Percentiles rank a stretch among this genome's conserved stretches.
Evolutionary conservation across 1,140 invertebrate species (phyloP).

Genomic region (Harlomillsia oculata): DNA sequence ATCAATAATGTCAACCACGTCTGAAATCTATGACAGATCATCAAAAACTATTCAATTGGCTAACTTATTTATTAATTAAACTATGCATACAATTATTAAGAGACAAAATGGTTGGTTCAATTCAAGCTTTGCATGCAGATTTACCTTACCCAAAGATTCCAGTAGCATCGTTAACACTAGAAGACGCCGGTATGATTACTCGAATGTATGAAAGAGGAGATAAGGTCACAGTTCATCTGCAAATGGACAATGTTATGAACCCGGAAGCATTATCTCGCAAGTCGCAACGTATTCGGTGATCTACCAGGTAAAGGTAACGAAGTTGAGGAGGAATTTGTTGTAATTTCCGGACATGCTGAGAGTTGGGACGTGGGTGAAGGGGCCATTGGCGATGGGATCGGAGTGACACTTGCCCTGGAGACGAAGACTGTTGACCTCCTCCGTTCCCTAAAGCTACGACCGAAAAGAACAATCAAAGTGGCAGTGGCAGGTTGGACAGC

Average conservation of each 20-base stretch:
- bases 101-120: no score
- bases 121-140: no score
- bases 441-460: slow-evolving; percentile 40
- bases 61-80: no score
- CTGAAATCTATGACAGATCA: no score
- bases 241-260: slow-evolving; percentile 1
- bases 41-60: no score
- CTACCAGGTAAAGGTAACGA: slow-evolving; percentile 34
- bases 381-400: slow-evolving; percentile 38
- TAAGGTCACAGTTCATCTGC: not conserved
- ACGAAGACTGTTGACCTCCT: slow-evolving; percentile 43
- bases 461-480: slow-evolving; percentile 44
- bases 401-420: slow-evolving; percentile 46
- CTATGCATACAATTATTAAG: no score
- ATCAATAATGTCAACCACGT: no score
- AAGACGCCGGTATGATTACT: slow-evolving; percentile 48
- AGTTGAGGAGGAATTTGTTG: slow-evolving; percentile 42
- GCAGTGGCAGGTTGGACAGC: slow-evolving; percentile 50
- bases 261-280: not conserved
- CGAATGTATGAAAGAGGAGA: slow-evolving; percentile 40
- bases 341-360: slow-evolving; percentile 49
- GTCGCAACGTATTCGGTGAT: slow-evolving; percentile 14
- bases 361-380: slow-evolving; percentile 49
- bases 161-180: slow-evolving; percentile 45
- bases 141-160: slow-evolving; percentile 46